These are phyloP conservation scores for Fringilla coelebs DNA, from an alignment of 2,797 vertebrate species.

Conservation along the genomic window DNA sequence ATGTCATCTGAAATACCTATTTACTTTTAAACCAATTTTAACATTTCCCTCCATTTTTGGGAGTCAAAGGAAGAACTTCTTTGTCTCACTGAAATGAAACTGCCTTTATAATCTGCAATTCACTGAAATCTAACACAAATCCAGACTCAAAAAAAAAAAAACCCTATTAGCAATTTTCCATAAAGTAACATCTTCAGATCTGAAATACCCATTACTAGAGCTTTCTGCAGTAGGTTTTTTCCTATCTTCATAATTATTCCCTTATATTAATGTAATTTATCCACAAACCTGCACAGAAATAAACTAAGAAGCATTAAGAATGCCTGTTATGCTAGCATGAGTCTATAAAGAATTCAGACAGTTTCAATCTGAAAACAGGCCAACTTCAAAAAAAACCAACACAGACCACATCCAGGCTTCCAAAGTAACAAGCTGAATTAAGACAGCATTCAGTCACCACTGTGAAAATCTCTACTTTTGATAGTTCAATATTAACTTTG, in stretches of 20 bases:
- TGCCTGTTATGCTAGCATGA: background rate
- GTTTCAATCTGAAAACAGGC: background rate
- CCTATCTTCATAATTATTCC: background rate
- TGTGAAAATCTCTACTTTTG: background rate
- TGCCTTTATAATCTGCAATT: background rate
- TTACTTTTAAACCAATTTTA: background rate
- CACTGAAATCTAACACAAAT: background rate
- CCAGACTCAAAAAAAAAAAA: background rate
- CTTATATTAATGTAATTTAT: background rate
- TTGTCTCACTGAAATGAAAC: background rate
- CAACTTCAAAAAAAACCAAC: background rate
- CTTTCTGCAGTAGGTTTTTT: background rate
- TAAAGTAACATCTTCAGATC: background rate
- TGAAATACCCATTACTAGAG: background rate
- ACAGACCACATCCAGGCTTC: background rate
- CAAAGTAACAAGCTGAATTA: background rate
- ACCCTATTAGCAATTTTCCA: background rate
- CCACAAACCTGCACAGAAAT: background rate
- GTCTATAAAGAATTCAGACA: background rate
- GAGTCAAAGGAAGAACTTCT: background rate
- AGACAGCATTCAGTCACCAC: background rate
- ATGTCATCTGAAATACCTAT: background rate
- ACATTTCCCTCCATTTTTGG: background rate
- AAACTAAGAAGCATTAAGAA: background rate
- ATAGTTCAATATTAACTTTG: background rate